Base-by-base conservation (phyloP, 2,888 invertebrate genomes). In the Griposia aprilina region DNA sequence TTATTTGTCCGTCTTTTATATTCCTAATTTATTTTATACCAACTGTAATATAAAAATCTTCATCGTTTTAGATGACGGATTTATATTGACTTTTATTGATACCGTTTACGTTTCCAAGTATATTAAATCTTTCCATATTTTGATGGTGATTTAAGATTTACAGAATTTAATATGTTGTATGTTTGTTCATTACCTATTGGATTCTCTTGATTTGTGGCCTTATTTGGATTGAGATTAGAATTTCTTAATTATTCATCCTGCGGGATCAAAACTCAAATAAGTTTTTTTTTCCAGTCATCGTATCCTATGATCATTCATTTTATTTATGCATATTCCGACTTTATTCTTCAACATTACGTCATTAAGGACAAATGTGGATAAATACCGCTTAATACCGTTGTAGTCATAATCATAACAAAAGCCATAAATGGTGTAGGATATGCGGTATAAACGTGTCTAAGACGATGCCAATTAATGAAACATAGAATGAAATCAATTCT, bases 31-130 rank as follows among this genome's bases (percentile, higher is more conserved):
- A 87, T 87, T 82, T 83, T 60, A 81, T 87, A 76, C 45, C 85
- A 88, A 73, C 60, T 68, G 45, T 70, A 66, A 83, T 83, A 89
- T 78, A 84, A 85, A 88, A 88, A 87, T 77, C 78, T 81, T 80
- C 74, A 80, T 78, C 62, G 63, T 65, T 82, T 76, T 78, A 65
- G 67, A 80, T 83, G 85, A 85, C 62, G 78, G 83, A 88, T 88
- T 89, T 89, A 88, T 89, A 80, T 67, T 72, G 89, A 88, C 87
- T 77, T 88, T 88, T 88, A 88, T 88, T 88, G 81, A 80, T 86
- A 81, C 60, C 78, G 71, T 73, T 87, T 78, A 80, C 68, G 68
- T 82, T 65, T 66, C 59, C 41, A 67, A 87, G 82, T 88, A 76
- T 80, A 87, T 87, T 83, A 70, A 82, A 87, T 80, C 63, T 81